Conservation (phyloP, 1,140 invertebrate species). For the Caenorhabditis brenneri region DNA sequence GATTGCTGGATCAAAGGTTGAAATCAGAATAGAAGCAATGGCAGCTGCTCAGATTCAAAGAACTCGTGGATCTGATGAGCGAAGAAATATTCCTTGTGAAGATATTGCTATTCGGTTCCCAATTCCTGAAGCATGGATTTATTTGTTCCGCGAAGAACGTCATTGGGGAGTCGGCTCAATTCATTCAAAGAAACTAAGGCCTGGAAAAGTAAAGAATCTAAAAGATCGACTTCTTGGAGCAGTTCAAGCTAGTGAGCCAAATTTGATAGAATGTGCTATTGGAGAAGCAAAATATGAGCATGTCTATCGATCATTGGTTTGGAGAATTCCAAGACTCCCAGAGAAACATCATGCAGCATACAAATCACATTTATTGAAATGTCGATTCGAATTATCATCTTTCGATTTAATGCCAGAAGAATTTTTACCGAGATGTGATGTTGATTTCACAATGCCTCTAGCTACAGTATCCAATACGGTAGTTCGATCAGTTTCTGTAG, state of each 20-base stretch:
- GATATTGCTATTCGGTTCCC: slow-evolving; percentile 95
- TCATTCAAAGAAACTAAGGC: slow-evolving; percentile 87
- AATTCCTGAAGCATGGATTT: slow-evolving; percentile 97
- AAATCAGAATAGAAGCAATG: slow-evolving; percentile 88
- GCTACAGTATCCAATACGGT: slow-evolving; percentile 96
- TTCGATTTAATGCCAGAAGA: slow-evolving; percentile 95
- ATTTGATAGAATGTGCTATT: slow-evolving; percentile 93
- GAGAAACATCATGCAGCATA: slow-evolving; percentile 70
- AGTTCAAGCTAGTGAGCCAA: slow-evolving; percentile 84
- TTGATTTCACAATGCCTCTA: slow-evolving; percentile 98
- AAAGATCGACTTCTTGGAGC: slow-evolving; percentile 91
- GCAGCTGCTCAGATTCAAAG: slow-evolving; percentile 86
- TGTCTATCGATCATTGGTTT: slow-evolving; percentile 93
- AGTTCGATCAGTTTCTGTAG: slow-evolving; percentile 88
- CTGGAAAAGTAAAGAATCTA: slow-evolving; percentile 81
- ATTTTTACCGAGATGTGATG: slow-evolving; percentile 84
- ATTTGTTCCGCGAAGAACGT: slow-evolving; percentile 96
- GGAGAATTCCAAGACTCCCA: slow-evolving; percentile 82
- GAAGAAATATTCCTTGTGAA: slow-evolving; percentile 90
- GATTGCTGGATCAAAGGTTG: slow-evolving; percentile 75
- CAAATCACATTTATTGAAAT: slow-evolving; percentile 72
- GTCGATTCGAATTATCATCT: slow-evolving; percentile 88
- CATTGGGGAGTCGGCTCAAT: slow-evolving; percentile 98
- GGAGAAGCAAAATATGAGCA: slow-evolving; percentile 98
- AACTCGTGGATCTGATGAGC: slow-evolving; percentile 76